phyloP scores from a whole-genome alignment of 1,140 invertebrate species.

The Drosophila triauraria region DNA sequence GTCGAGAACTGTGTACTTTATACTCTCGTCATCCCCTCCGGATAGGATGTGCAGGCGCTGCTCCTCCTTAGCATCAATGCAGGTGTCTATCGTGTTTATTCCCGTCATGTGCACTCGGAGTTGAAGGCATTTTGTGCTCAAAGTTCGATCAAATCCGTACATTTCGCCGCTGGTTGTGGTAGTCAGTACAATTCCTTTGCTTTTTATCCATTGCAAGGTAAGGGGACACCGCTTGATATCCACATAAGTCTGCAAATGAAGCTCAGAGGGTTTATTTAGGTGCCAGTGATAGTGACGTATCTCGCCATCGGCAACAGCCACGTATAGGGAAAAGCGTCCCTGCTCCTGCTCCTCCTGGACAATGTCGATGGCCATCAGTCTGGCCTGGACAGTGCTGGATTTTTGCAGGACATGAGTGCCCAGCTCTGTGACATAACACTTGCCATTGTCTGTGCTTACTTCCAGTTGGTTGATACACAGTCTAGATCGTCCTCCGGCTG shows the following conservation, averaged over 20 bases:
- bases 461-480: constrained; percentile 70
- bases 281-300: constrained; percentile 53
- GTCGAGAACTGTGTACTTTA: constrained; percentile 54
- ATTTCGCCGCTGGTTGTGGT: constrained; percentile 73
- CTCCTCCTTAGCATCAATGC: constrained; percentile 11
- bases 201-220: constrained; percentile 33
- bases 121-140: constrained; percentile 32
- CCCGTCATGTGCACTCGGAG: constrained; percentile 66
- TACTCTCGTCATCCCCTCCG: constrained; percentile 77
- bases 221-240: constrained; percentile 67
- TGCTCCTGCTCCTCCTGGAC: neutral
- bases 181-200: constrained; percentile 37
- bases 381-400: constrained; percentile 58
- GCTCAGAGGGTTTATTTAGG: constrained; percentile 1
- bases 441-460: constrained; percentile 2
- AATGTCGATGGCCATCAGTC: constrained; percentile 69
- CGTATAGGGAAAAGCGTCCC: constrained; percentile 30
- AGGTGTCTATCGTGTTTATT: constrained; percentile 67
- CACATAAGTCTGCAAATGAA: constrained; percentile 11
- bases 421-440: constrained; percentile 46
- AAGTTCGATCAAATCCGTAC: constrained; percentile 46
- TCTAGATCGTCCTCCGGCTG: constrained; percentile 74
- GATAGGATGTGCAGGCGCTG: constrained; percentile 61
- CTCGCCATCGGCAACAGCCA: constrained; percentile 73
- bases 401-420: constrained; percentile 53